Percentiles rank a stretch among this genome's conserved stretches.
Evolutionary conservation across 2,888 invertebrate genomes (phyloP).

Genomic region (Oscheius sp.): DNA sequence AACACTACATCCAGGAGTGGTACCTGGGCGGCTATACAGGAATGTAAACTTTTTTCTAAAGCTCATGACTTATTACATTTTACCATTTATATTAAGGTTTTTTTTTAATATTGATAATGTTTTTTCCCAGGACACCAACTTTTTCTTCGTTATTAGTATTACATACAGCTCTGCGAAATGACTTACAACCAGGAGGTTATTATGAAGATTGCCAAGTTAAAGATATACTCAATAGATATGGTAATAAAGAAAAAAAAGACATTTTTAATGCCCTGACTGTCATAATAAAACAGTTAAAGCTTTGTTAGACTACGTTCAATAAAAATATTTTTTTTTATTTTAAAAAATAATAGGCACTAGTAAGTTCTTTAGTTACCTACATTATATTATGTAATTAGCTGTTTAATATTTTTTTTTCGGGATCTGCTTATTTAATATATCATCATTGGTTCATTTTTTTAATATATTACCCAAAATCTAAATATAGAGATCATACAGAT

Average conservation of each 20-base stretch:
- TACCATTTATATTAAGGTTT: constrained; percentile 19
- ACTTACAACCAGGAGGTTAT: constrained; percentile 43
- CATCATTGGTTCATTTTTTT: too few species aligned
- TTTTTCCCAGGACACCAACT: constrained; percentile 32
- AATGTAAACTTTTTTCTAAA: constrained; percentile 38
- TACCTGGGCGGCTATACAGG: constrained; percentile 48
- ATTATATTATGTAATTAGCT: too few species aligned
- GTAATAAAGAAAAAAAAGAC: background rate
- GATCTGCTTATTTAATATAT: too few species aligned
- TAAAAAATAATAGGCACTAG: too few species aligned
- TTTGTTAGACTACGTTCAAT: background rate
- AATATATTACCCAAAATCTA: too few species aligned
- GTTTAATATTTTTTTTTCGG: too few species aligned
- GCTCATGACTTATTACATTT: constrained; percentile 25
- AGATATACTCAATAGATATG: background rate
- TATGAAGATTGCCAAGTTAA: constrained; percentile 43
- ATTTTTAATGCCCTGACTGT: background rate
- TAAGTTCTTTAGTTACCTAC: too few species aligned
- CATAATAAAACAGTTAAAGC: background rate
- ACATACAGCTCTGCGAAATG: constrained; percentile 41
- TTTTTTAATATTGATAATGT: background rate
- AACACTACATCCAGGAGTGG: constrained; percentile 44
- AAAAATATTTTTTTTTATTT: background rate
- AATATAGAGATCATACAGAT: too few species aligned
- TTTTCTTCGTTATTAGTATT: constrained; percentile 43